phyloP scores from a whole-genome alignment of 2,113 vertebrate species.

The Plecturocebus donacophilus region DNA sequence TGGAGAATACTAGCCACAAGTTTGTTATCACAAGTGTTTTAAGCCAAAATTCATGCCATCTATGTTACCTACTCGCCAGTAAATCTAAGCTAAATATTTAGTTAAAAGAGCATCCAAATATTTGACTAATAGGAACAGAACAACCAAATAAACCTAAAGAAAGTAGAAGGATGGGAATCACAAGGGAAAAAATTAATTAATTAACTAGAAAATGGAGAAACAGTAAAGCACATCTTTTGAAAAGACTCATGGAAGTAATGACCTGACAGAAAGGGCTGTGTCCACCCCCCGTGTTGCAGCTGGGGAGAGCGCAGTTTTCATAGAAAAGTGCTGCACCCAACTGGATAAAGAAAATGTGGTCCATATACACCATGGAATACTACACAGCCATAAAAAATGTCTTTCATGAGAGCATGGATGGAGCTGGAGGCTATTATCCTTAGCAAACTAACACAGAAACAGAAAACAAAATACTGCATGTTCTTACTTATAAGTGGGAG shows the following conservation, averaged over 20 bases:
- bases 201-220: slow-evolving; percentile 6
- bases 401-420: no score
- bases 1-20: neutral
- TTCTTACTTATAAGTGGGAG: no score
- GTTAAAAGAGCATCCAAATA: neutral
- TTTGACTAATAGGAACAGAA: neutral
- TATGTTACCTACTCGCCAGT: neutral
- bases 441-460: no score
- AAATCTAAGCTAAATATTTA: neutral
- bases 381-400: no score
- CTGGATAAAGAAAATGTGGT: no score
- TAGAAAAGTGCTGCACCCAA: neutral
- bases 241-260: neutral
- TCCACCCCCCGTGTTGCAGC: neutral
- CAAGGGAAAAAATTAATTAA: neutral
- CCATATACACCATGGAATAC: no score
- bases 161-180: neutral
- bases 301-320: neutral
- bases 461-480: no score
- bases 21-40: neutral
- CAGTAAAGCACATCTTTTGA: neutral
- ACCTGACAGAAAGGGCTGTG: neutral
- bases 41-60: neutral
- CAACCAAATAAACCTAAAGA: neutral
- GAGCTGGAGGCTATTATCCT: no score